Conservation (phyloP, 1,140 invertebrate species). For the Centruroides vittatus region DNA sequence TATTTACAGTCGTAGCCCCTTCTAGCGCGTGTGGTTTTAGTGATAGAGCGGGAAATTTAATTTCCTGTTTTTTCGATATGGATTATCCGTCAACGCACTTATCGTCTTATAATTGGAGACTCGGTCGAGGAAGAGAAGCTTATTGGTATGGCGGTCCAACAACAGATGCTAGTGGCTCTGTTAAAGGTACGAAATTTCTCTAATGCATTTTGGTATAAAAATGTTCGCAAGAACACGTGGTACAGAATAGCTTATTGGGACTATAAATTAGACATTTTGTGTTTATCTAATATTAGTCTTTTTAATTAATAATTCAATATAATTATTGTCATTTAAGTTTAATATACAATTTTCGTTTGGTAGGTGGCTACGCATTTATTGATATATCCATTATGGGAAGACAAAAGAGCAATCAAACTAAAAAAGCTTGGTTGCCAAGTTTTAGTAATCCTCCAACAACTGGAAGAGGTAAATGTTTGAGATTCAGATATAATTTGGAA, state of each 20-base stretch:
- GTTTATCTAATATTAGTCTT: too few species aligned
- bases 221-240: too few species aligned
- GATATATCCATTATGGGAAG: conserved; percentile 12
- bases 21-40: conserved; percentile 6
- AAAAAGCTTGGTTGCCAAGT: conserved; percentile 7
- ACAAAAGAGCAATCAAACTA: not conserved
- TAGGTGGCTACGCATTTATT: conserved; percentile 14
- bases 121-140: conserved; percentile 9
- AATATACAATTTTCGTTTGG: not conserved
- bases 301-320: too few species aligned
- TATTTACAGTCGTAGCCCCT: too few species aligned
- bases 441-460: not conserved
- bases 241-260: too few species aligned
- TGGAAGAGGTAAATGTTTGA: conserved; percentile 9
- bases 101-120: conserved; percentile 8
- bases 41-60: conserved; percentile 1
- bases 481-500: conserved; percentile 10
- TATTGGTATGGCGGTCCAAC: conserved; percentile 12
- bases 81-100: conserved; percentile 5
- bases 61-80: conserved; percentile 7
- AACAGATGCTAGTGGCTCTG: conserved; percentile 5
- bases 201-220: too few species aligned
- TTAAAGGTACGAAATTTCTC: conserved; percentile 1
- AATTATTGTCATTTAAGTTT: too few species aligned
- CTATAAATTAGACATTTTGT: too few species aligned